Evolutionary conservation across 1,140 invertebrate genomes (phyloP), one percentile per base, ranked within the genome.

Genomic region (Ptiloglossa arizonensis): DNA sequence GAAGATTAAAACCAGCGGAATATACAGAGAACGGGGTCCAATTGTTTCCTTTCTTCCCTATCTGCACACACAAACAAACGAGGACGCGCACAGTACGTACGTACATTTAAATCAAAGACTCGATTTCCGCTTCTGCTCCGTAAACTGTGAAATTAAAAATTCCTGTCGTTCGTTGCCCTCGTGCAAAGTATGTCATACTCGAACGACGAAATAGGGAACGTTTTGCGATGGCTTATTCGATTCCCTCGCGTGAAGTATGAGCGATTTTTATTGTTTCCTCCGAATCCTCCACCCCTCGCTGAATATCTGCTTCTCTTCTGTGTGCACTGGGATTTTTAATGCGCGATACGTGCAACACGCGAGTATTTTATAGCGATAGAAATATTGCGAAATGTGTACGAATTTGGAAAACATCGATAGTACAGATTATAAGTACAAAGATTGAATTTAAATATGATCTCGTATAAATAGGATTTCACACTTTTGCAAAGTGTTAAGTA

Each of bases 141-240:
- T 15, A 41, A 38, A 24, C 22, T 27, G 52, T 19, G 54, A 59
- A 69, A 70, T 70, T 57, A 70, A 60, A 59, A 60, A 60, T 71
- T 60, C 54, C 56, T 22, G 0, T 3, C 19, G n/a, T 46, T 46
- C 17, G n/a, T 32, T 32, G 1, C 44, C 11, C 24, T 15, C 8
- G 44, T 41, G 1, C 38, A 32, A 44, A n/a, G 62, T 50, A 13
- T n/a, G 44, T n/a, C 35, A 15, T 32, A 48, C 4, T 41, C 11
- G 19, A 44, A 2, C 67, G 9, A 6, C 0, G 3, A 41, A 38
- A 2, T 19, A 15, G 24, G 22, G n/a, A 5, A 44, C 5, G 11
- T 29, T 44, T 57, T 8, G 29, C 11, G 1, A 35, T 0, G 11
- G 1, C 27, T 22, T 19, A 41, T 19, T 54, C 32, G 17, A 56